Evolutionary conservation across 1,140 invertebrate genomes (phyloP), one percentile per base, ranked within the genome.

Genomic region (Samia ricini): DNA sequence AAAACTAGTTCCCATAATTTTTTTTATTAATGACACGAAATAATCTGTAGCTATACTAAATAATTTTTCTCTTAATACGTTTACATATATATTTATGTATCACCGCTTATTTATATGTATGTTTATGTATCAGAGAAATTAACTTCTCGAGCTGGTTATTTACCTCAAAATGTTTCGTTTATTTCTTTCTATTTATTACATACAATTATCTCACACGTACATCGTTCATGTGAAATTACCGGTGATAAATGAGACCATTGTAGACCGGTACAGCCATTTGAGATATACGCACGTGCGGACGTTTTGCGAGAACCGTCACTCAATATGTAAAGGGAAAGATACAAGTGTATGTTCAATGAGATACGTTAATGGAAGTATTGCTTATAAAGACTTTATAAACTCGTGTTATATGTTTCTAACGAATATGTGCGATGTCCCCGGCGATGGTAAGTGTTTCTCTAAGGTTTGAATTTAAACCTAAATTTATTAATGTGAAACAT

Each of bases 381-480:
- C 66, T 7, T 74, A 76, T 54, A 67, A 61, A 15, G 72, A 81
- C 23, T 81, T 77, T 67, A 20, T 69, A 19, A 85, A 85, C 59
- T 64, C 70, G 0, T 84, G 82, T 50, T 79, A 66, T 68, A 64
- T 82, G 20, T 82, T 77, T 65, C 63, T 84, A 52, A 61, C 26
- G n/a, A 84, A 84, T 26, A 79, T 84, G 74, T 84, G 81, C 54
- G 60, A 71, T 23, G 26, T 70, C 72, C 72, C 73, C 23, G 75
- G 63, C 0, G 54, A 68, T 18, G 81, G 79, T 84, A 64, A 59
- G 57, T 57, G 29, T 0, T 42, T 26, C 26, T 5, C 10, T 29
- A n/a, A n/a, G n/a, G n/a, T n/a, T n/a, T n/a, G n/a, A n/a, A n/a
- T n/a, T n/a, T n/a, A n/a, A n/a, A n/a, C n/a, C n/a, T n/a, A n/a